Conservation (phyloP, 2,797 vertebrate species). For the Nothura maculosa region DNA sequence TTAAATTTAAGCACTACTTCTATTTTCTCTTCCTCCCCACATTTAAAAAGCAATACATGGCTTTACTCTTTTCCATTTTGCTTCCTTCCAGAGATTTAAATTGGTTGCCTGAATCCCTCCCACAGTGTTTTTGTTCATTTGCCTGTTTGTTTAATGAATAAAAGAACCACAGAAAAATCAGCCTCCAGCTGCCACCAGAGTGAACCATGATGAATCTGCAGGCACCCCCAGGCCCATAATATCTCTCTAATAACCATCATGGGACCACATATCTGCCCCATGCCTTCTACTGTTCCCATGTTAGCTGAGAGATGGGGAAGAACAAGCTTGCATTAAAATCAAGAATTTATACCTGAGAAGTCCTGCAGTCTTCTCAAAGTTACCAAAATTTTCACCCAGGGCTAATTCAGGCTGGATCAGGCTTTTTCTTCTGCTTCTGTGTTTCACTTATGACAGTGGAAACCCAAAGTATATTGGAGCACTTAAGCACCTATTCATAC, state of each 20-base stretch:
- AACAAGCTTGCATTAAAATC: neutral
- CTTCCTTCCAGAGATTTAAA: slow-evolving; percentile 63
- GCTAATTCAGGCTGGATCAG: neutral
- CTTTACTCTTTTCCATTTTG: slow-evolving; percentile 67
- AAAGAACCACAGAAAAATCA: neutral
- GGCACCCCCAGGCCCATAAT: neutral
- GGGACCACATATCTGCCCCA: fast-evolving
- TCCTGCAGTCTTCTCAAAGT: neutral
- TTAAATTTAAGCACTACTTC: slow-evolving; percentile 64
- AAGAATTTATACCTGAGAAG: neutral
- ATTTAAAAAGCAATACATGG: slow-evolving; percentile 70
- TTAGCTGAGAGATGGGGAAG: fast-evolving
- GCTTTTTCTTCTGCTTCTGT: neutral
- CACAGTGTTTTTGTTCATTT: neutral
- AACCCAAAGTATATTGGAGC: neutral
- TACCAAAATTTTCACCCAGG: neutral
- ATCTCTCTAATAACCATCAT: neutral
- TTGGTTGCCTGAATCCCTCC: slow-evolving; percentile 23
- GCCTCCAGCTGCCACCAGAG: neutral
- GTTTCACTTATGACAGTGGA: neutral
- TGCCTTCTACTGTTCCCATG: neutral
- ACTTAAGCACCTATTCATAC: fast-evolving
- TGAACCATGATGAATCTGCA: too few species aligned
- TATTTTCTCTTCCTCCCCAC: slow-evolving; percentile 27
- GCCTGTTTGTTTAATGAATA: neutral